Conservation (phyloP, 1,140 invertebrate species). For the Spodoptera litura region DNA sequence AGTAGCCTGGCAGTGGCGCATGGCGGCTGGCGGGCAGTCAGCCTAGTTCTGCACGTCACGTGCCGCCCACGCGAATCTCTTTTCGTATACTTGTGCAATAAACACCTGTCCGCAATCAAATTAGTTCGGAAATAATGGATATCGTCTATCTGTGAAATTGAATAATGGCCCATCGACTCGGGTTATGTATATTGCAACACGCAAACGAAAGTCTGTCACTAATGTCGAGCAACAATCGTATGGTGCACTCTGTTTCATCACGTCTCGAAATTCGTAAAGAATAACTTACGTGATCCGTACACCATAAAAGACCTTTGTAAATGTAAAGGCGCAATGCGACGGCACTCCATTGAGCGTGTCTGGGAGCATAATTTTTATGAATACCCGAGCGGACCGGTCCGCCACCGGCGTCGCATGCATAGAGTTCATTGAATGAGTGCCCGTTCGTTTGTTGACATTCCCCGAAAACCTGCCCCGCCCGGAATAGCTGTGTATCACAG, state of each 20-base stretch:
- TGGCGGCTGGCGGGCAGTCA: conserved; percentile 32
- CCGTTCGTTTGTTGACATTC: conserved; percentile 84
- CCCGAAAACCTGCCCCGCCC: conserved; percentile 83
- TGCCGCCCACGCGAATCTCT: conserved; percentile 57
- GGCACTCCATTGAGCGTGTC: conserved; percentile 69
- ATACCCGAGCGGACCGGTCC: conserved; percentile 76
- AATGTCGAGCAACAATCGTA: conserved; percentile 40
- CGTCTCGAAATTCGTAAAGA: conserved; percentile 52
- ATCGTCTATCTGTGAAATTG: conserved; percentile 64
- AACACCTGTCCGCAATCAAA: conserved; percentile 64
- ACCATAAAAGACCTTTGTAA: conserved; percentile 61
- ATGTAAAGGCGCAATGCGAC: conserved; percentile 58
- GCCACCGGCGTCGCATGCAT: conserved; percentile 75
- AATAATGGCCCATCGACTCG: conserved; percentile 61
- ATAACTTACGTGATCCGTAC: conserved; percentile 56
- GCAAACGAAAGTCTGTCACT: conserved; percentile 58
- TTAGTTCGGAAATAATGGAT: conserved; percentile 61
- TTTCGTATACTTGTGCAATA: conserved; percentile 73
- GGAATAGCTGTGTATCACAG: conserved; percentile 79
- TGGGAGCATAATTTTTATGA: conserved; percentile 81
- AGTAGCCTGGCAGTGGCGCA: conserved; percentile 18
- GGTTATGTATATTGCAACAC: conserved; percentile 60
- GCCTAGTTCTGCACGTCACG: conserved; percentile 58
- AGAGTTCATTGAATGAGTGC: conserved; percentile 83
- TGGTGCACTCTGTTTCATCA: conserved; percentile 54